These are phyloP conservation scores for Chrysotoxum bicinctum DNA, from an alignment of 2,888 invertebrate species.

Conservation along the genomic window DNA sequence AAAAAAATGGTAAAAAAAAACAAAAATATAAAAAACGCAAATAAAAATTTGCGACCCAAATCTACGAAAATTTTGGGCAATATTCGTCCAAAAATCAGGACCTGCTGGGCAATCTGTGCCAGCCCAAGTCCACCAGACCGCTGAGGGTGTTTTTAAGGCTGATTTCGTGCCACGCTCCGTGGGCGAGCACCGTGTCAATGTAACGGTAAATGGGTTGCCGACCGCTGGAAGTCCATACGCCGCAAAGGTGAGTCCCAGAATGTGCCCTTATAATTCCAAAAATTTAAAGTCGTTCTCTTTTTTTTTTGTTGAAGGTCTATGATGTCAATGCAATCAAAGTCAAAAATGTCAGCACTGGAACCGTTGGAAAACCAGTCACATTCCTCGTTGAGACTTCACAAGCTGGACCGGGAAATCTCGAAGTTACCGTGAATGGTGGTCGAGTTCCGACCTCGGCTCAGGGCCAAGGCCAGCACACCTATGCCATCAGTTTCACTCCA, in stretches of 20 bases:
- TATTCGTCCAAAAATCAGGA: constrained; percentile 83
- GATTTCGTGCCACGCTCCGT: constrained; percentile 96
- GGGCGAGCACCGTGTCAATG: constrained; percentile 95
- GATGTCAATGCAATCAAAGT: constrained; percentile 97
- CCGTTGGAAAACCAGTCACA: constrained; percentile 94
- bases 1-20: constrained; percentile 64
- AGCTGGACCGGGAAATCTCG: constrained; percentile 98
- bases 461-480: constrained; percentile 97
- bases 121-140: constrained; percentile 92
- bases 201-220: constrained; percentile 90
- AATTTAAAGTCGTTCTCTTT: neutral
- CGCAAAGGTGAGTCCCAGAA: constrained; percentile 85
- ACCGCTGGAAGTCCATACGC: constrained; percentile 96
- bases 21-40: constrained; percentile 48
- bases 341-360: constrained; percentile 93
- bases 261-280: neutral
- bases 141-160: constrained; percentile 91
- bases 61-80: constrained; percentile 33
- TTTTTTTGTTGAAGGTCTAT: constrained; percentile 86
- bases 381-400: constrained; percentile 98
- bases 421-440: constrained; percentile 99
- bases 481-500: constrained; percentile 98
- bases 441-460: constrained; percentile 98
- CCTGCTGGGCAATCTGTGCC: constrained; percentile 95
- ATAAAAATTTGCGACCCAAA: constrained; percentile 23